These are phyloP conservation scores for Erebia aethiops DNA, from an alignment of 2,888 invertebrate species.

Conservation along the genomic window DNA sequence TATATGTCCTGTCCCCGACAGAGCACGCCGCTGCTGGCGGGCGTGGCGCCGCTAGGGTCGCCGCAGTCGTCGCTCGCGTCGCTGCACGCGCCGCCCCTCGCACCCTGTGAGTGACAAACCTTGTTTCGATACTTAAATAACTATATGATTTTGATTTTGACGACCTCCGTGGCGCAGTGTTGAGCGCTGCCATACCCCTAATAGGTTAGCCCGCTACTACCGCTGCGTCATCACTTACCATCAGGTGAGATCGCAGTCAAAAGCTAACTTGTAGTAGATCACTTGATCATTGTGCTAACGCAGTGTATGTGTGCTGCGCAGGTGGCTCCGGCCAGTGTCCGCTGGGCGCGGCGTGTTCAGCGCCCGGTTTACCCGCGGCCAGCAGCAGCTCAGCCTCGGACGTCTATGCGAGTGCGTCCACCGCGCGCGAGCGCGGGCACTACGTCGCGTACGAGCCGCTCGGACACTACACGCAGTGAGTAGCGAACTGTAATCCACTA, in stretches of 20 bases:
- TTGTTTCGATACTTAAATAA: no score
- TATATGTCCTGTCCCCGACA: not conserved
- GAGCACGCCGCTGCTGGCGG: constrained; percentile 61
- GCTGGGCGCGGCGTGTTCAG: constrained; percentile 61
- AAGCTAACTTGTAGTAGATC: no score
- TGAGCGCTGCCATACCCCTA: no score
- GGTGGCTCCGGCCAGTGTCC: constrained; percentile 41
- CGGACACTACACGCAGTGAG: constrained; percentile 76
- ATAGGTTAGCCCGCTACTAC: no score
- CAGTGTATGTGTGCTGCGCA: not conserved
- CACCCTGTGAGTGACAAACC: constrained; percentile 56
- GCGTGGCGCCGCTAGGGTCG: constrained; percentile 66
- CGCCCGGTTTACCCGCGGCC: constrained; percentile 37
- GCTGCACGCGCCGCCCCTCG: constrained; percentile 57
- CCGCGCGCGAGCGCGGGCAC: constrained; percentile 74
- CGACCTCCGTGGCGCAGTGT: no score
- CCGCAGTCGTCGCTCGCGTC: constrained; percentile 73
- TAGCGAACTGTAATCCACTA: constrained; percentile 25
- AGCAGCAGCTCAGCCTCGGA: constrained; percentile 44
- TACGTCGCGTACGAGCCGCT: constrained; percentile 80
- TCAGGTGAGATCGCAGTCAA: no score
- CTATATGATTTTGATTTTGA: no score
- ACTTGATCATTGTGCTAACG: no score
- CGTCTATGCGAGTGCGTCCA: constrained; percentile 72
- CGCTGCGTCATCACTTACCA: no score